Base-by-base conservation (phyloP, 2,113 vertebrate species). In the Uropsilus gracilis region DNA sequence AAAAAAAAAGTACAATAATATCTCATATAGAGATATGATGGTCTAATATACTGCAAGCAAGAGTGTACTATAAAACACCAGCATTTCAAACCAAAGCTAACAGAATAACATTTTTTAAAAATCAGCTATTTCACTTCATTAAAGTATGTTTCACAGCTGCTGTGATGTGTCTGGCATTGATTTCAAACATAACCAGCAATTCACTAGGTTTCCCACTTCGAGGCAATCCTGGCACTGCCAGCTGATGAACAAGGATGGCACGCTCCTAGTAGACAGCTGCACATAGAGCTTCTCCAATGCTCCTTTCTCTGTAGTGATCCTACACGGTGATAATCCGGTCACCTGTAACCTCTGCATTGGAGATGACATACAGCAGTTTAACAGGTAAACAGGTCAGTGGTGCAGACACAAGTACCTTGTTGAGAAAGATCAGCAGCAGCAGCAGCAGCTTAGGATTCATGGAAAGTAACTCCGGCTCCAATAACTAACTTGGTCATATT, bases 381-480 rank as follows among this genome's bases (percentile, higher is more conserved):
- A 99, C 98, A n/a, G 73, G 99, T 99, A 97, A 99, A 99, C 0
- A 98, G 99, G 95, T 99, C 99, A 53, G 99, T 98, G 66, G 99
- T 98, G 59, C 98, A 97, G 68, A 99, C 97, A 80, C 98, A 98
- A 88, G 98, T 98, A 98, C 98, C 99, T 98, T 99, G 98, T 86
- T 97, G 98, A 69, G 98, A 98, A 53, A 99, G 98, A 8, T 94
- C 90, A 3, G 97, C 98, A 32, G 99, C 98, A 96, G 99, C 99
- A 90, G 95, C 53, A n/a, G n/a, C n/a, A n/a, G n/a, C n/a, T 30
- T 99, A 98, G 3, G 98, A 98, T 92, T 99, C 99, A 3, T 99
- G 99, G n/a, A 99, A 96, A 5, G 99, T 99, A 6, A 99, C 93
- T 12, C 99, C 99, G 92, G 99, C 98, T 63, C 98, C 99, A 90